Conservation (phyloP, 2,113 vertebrate species). For the Mungos mungo region DNA sequence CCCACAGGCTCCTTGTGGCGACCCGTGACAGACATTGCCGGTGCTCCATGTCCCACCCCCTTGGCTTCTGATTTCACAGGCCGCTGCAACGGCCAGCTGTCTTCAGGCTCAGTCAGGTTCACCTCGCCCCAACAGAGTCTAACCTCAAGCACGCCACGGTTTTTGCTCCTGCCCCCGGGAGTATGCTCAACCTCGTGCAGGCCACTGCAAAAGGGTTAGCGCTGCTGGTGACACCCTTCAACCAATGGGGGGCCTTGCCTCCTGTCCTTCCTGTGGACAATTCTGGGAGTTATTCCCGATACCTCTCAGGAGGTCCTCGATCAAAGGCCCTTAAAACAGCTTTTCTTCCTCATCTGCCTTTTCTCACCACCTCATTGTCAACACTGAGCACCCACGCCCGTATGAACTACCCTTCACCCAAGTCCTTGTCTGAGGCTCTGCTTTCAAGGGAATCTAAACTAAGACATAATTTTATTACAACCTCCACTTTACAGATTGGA, state of each 20-base stretch:
- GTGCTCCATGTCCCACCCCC: rapidly evolving
- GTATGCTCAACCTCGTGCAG: background rate
- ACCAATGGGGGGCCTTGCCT: background rate
- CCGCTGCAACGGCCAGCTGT: background rate
- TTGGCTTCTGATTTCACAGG: background rate
- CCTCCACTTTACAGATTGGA: background rate
- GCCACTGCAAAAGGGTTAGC: rapidly evolving
- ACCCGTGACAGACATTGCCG: background rate
- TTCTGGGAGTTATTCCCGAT: background rate
- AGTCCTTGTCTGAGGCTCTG: background rate
- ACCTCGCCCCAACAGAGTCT: background rate
- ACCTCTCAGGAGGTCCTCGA: background rate
- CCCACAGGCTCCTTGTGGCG: background rate
- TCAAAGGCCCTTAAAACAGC: background rate
- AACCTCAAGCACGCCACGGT: background rate
- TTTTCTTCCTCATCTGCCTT: background rate
- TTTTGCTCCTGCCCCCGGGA: background rate
- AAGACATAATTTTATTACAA: too few species aligned
- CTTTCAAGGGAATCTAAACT: background rate
- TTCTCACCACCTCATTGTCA: background rate
- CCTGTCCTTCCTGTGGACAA: background rate
- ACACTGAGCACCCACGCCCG: background rate
- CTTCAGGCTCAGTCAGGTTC: background rate
- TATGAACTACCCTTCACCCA: background rate
- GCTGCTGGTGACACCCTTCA: rapidly evolving